Base-by-base conservation (phyloP, 2,888 invertebrate genomes). In the Drosophila cognata region DNA sequence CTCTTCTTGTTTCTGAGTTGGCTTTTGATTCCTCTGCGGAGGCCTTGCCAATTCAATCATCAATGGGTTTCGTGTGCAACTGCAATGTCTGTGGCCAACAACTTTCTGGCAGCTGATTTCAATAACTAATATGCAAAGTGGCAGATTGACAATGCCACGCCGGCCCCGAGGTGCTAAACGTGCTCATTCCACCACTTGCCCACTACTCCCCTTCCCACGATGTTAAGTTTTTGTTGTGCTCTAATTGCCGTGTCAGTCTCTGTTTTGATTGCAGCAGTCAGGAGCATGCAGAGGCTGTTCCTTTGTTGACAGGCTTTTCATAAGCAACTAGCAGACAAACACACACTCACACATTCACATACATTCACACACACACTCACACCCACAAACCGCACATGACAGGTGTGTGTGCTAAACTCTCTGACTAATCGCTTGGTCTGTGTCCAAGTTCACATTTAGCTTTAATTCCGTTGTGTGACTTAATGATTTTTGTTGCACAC, bases 91-190 rank as follows among this genome's bases (percentile, higher is more conserved):
- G 70, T 78, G 71, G 79, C 79, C 71, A 65, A 74, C 82, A 85
- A 85, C 88, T 89, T 85, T 85, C 86, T 76, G 90, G 90, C 90
- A 87, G 87, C 90, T 89, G 87, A 90, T 89, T 87, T 90, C 87
- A 90, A 84, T 90, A 87, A 87, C 90, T 87, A 85, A 85, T 85
- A 85, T 89, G 85, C 82, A 84, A 82, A 85, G 86, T 81, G 89
- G 71, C 75, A 66, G 77, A 81, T 78, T 81, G 78, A 56, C 65
- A 70, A 66, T 50, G 18, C 75, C 52, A 59, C 61, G 65, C 56
- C 43, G 43, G 25, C 52, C 43, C 46, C n/a, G 2, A 11, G 28
- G 29, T n/a, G 2, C n/a, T 28, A 18, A 51, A 57, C 41, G 41
- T 43, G 68, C 50, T 50, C 50, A 50, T 18, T 29, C 36, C 57